A percentile compares a stretch with the other conserved stretches of the same genome.
These are phyloP conservation scores for Melanotaenia maccullochi DNA, from an alignment of 2,797 vertebrate species.

Conservation along the genomic window DNA sequence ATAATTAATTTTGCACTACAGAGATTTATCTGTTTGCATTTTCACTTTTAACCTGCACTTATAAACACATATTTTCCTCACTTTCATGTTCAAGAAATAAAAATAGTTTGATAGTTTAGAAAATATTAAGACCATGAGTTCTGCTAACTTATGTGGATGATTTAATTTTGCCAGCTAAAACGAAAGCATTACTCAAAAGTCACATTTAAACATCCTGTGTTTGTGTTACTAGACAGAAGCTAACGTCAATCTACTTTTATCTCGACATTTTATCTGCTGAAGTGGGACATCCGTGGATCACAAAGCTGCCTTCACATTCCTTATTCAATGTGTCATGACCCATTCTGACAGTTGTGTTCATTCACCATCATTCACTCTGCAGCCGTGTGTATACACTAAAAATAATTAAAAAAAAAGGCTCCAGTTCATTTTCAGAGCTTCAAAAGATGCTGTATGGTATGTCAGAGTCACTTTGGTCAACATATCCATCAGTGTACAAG, in stretches of 20 bases:
- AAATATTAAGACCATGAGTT: neutral
- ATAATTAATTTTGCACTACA: too few species aligned
- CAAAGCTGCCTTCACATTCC: conserved; percentile 36
- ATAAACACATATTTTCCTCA: too few species aligned
- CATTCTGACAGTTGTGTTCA: conserved; percentile 37
- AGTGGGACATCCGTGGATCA: conserved; percentile 26
- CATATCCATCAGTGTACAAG: conserved; percentile 2
- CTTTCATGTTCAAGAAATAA: neutral
- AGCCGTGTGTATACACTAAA: conserved; percentile 31
- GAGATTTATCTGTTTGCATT: neutral
- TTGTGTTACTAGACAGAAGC: conserved; percentile 13
- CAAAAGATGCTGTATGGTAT: conserved; percentile 9
- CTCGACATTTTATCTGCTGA: conserved; percentile 19
- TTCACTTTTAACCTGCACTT: neutral
- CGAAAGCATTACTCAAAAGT: neutral
- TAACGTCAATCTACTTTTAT: conserved; percentile 8
- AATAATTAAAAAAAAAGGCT: conserved; percentile 50
- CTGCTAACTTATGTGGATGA: neutral
- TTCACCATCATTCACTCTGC: conserved; percentile 52
- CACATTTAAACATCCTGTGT: conserved; percentile 3
- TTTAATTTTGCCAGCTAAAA: neutral
- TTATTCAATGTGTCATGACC: conserved; percentile 29
- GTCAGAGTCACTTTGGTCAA: conserved; percentile 13
- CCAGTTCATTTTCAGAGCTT: conserved; percentile 14
- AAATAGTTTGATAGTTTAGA: neutral